Evolutionary conservation across 92 coral and sea anemone species (phyloP).

Genomic region (Bergia puertoricense): DNA sequence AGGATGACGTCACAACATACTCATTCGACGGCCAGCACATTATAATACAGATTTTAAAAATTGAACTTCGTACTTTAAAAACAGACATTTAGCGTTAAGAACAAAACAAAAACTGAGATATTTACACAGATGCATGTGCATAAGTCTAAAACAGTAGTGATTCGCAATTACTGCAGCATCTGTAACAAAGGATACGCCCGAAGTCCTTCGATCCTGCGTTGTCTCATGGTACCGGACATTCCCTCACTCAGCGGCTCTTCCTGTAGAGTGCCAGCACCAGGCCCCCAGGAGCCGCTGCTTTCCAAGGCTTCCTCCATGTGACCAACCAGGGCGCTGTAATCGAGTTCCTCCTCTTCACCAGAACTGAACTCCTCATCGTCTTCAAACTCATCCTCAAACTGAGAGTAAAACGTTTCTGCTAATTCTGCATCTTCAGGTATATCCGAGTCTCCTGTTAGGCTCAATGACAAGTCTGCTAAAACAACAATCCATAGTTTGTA

Average conservation of each 20-base stretch:
- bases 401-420: slow-evolving; percentile 97
- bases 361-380: slow-evolving; percentile 71
- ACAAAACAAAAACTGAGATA: too few relatives aligned
- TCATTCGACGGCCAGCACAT: too few relatives aligned
- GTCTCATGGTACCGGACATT: slow-evolving; percentile 61
- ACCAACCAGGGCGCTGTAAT: slow-evolving; percentile 77
- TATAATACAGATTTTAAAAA: too few relatives aligned
- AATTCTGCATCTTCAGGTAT: slow-evolving; percentile 89
- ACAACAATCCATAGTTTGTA: background rate
- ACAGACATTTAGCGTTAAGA: too few relatives aligned
- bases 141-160: too few relatives aligned
- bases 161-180: too few relatives aligned
- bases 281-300: slow-evolving; percentile 57
- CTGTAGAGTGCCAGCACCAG: slow-evolving; percentile 60
- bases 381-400: slow-evolving; percentile 95
- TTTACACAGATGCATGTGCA: too few relatives aligned
- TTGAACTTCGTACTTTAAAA: too few relatives aligned
- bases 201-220: slow-evolving; percentile 75
- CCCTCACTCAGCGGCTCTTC: slow-evolving; percentile 69
- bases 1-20: too few relatives aligned
- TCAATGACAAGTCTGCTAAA: slow-evolving; percentile 45
- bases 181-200: slow-evolving; percentile 78
- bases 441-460: slow-evolving; percentile 73
- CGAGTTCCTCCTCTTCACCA: slow-evolving; percentile 68
- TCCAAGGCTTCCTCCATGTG: slow-evolving; percentile 89